Evolutionary conservation across 1,140 invertebrate genomes (phyloP), one percentile per base, ranked within the genome.

Genomic region (Brachionus calyciflorus): DNA sequence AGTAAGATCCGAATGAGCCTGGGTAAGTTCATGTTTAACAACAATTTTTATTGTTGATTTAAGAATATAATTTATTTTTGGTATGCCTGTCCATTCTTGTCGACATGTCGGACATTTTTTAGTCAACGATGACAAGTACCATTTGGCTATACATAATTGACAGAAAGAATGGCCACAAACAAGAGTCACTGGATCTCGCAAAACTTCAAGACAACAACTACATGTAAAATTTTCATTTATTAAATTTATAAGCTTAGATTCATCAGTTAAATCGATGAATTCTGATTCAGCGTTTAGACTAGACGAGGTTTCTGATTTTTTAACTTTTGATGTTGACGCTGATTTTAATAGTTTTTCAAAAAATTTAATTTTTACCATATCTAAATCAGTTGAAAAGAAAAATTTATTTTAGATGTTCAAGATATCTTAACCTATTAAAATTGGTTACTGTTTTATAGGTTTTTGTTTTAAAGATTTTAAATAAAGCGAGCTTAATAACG

Each of bases 131-230:
- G 46, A 7, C 6, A 49, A 40, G 19, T 51, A 49, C 69, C 69
- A 73, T 24, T 40, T 49, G n/a, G 69, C 44, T 21, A 73, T 19
- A 24, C 69, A 73, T n/a, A 73, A 41, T 49, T 55, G 69, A 41
- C 69, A 73, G 51, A 73, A 73, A 24, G 69, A 21, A 55, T 73
- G 69, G 17, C 69, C 69, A 24, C 69, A 73, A 17, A n/a, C 40
- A 3, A 73, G 21, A 2, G 69, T 73, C 0, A 55, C 37, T 19
- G 69, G 69, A 19, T n/a, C 0, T 55, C 37, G 33, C 9, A 73
- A 49, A 40, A 51, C 19, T 37, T 73, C 69, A 51, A 73, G 40
- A 14, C 69, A 73, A 41, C 69, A 73, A 55, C 40, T 55, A 73
- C 69, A 73, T 3, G 46, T 17, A 41, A 73, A 51, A 49, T 73